Conservation (phyloP, 2,888 invertebrate species). For the Protonemura montana region DNA sequence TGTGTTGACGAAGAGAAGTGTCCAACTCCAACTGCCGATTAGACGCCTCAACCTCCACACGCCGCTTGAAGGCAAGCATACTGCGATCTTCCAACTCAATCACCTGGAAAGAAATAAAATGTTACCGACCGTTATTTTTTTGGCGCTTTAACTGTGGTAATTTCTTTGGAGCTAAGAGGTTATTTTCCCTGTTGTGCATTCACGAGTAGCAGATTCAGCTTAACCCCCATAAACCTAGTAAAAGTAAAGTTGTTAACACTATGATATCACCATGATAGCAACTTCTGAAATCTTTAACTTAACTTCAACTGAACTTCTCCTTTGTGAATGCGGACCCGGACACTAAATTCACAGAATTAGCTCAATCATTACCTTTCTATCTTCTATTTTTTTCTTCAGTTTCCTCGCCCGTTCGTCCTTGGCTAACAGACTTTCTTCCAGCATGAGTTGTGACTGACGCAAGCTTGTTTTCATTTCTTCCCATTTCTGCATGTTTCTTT, state of each 20-base stretch:
- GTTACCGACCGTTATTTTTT: background rate
- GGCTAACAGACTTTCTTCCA: slow-evolving; percentile 53
- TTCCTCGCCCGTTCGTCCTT: slow-evolving; percentile 54
- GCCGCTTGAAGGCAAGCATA: slow-evolving; percentile 48
- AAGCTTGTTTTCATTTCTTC: slow-evolving; percentile 55
- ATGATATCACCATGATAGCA: too few species aligned
- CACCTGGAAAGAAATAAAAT: slow-evolving; percentile 45
- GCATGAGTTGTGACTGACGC: slow-evolving; percentile 53
- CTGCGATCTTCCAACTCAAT: slow-evolving; percentile 50
- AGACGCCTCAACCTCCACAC: slow-evolving; percentile 51
- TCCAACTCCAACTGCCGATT: slow-evolving; percentile 50
- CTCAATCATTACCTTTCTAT: slow-evolving; percentile 52
- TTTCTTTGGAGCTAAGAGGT: too few species aligned
- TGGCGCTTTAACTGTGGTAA: too few species aligned
- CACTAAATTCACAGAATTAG: too few species aligned
- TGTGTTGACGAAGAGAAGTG: slow-evolving; percentile 50
- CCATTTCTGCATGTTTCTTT: slow-evolving; percentile 53
- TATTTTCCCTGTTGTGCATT: too few species aligned
- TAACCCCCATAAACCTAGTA: too few species aligned
- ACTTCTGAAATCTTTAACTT: too few species aligned
- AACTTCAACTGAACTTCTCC: too few species aligned
- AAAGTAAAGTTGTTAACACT: too few species aligned
- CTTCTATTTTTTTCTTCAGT: slow-evolving; percentile 54
- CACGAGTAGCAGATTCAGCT: too few species aligned
- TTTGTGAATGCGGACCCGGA: too few species aligned